Evolutionary conservation across 2,113 vertebrate genomes (phyloP), one percentile per base, ranked within the genome.

Genomic region (Gyps fulvus): DNA sequence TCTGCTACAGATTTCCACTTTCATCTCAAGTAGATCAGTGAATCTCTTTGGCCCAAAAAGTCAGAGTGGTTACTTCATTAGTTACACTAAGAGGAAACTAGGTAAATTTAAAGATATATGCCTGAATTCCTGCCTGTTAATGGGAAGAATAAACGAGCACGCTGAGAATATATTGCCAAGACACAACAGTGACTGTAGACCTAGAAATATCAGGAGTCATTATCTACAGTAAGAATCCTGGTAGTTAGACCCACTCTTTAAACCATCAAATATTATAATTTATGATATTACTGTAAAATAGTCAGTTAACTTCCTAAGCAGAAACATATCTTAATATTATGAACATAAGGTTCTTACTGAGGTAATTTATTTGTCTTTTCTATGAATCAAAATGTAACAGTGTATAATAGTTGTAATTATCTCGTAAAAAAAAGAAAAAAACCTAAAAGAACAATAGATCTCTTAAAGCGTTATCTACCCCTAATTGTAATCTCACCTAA

Each of bases 261-360:
- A 94, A 58, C 9, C 43, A 70, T 90, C 63, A 59, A 25, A 83
- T 95, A 42, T 70, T 90, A 71, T 85, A 89, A 89, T 83, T 93
- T 89, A 72, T 82, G 16, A 74, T 87, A 91, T 47, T 45, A 87
- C 61, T 34, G 19, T 76, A 87, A 95, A 97, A 93, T 54, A 90
- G 31, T 55, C 47, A 86, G 72, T 91, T 94, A 92, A 80, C 73
- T 88, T 90, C 42, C 74, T 94, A 70, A 84, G 87, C 50, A 91
- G 93, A 96, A 97, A 95, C 66, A 83, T 72, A 94, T 94, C 91
- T 96, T 90, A 96, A 96, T 95, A 95, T 97, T 97, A 87, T 97
- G 95, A 97, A 83, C 36, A 80, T 94, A 82, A 89, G 47, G 23
- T 85, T 94, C 89, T 83, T 72, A 70, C 67, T 87, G 70, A 94